Evolutionary conservation across 1,140 invertebrate genomes (phyloP).

Genomic region (Sminthurides bifidus): DNA sequence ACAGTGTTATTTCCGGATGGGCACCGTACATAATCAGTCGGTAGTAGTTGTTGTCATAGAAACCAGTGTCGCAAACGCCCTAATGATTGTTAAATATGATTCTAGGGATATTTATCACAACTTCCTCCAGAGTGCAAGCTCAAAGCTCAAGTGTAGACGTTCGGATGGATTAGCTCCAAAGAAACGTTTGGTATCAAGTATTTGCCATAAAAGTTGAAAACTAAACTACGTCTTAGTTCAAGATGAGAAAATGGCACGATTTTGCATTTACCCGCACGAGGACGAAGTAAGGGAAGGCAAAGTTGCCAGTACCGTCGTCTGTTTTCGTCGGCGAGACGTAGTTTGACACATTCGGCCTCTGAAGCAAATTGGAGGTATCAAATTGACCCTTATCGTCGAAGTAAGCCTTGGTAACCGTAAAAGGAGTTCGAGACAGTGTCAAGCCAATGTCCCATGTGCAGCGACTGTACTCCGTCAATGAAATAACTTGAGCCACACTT

Average conservation of each 20-base stretch:
- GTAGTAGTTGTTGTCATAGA: constrained; percentile 1
- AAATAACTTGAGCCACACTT: too few relatives aligned
- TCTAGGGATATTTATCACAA: not conserved
- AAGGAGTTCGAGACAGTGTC: not conserved
- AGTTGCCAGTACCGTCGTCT: not conserved
- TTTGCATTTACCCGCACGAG: not conserved
- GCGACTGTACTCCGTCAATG: not conserved
- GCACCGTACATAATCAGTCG: not conserved
- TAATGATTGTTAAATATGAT: not conserved
- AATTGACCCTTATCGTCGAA: constrained; percentile 5
- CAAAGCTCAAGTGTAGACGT: not conserved
- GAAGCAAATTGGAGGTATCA: not conserved
- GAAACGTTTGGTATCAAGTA: not conserved
- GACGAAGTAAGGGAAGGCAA: constrained; percentile 12
- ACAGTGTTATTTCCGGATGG: not conserved
- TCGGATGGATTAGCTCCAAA: not conserved
- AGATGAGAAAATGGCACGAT: too few relatives aligned
- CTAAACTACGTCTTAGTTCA: too few relatives aligned
- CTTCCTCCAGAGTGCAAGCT: not conserved
- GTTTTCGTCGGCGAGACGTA: not conserved
- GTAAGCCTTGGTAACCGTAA: not conserved
- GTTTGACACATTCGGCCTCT: not conserved
- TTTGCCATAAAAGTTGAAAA: too few relatives aligned
- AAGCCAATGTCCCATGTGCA: constrained; percentile 5
- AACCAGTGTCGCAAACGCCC: not conserved